A percentile compares a stretch with the other conserved stretches of the same genome.
Evolutionary conservation across 37 sponge, comb jelly and placozoan species (phyloP).

Genomic region (Mnemiopsis leidyi): DNA sequence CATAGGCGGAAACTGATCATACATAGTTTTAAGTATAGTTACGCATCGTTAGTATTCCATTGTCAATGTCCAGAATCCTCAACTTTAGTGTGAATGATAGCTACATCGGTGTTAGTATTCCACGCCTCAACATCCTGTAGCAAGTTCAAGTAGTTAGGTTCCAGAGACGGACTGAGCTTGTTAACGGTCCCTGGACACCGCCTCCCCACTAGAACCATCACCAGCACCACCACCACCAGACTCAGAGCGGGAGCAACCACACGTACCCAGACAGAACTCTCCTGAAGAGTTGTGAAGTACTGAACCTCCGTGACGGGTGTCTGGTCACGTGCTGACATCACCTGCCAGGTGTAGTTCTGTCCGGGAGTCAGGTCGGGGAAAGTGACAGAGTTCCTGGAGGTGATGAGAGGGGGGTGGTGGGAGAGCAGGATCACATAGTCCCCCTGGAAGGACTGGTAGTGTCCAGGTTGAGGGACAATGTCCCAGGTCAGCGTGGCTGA

Average conservation of each 20-base stretch:
- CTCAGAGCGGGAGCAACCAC: too few relatives aligned
- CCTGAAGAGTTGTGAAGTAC: neutral
- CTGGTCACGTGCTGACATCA: neutral
- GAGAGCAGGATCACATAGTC: neutral
- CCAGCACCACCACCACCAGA: neutral
- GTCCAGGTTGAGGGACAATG: neutral
- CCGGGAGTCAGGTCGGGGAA: neutral
- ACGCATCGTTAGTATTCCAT: too few relatives aligned
- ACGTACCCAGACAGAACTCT: too few relatives aligned
- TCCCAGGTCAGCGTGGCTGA: neutral
- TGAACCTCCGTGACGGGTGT: constrained; percentile 13
- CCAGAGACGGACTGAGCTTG: constrained; percentile 4
- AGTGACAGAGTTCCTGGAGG: constrained; percentile 7
- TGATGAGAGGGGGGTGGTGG: neutral
- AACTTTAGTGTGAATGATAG: constrained; percentile 29
- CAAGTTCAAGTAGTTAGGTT: constrained; percentile 25
- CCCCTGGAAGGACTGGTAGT: too few relatives aligned
- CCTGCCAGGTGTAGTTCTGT: neutral
- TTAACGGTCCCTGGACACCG: constrained; percentile 15
- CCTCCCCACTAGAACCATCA: neutral
- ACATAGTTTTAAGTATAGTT: too few relatives aligned
- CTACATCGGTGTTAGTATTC: constrained; percentile 22
- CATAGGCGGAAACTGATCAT: too few relatives aligned
- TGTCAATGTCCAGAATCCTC: too few relatives aligned
- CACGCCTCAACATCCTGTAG: neutral